These are phyloP conservation scores for Adelphocoris suturalis DNA, from an alignment of 2,888 invertebrate genomes.

Conservation along the genomic window DNA sequence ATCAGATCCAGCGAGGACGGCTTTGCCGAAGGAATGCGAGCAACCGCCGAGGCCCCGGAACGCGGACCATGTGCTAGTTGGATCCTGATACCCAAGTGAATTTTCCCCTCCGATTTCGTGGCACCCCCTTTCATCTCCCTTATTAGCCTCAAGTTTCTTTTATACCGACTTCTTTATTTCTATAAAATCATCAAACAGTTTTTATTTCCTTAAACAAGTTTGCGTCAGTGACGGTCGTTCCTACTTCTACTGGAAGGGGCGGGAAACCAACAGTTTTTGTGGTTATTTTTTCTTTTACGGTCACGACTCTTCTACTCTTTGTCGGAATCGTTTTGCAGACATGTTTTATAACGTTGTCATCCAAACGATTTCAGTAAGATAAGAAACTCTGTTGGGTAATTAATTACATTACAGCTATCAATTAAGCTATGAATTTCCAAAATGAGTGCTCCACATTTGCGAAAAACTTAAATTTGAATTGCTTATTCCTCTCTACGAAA, in stretches of 20 bases:
- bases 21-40: background rate
- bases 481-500: too few species aligned
- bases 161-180: background rate
- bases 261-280: background rate
- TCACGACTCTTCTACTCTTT: too few species aligned
- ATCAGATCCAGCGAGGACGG: background rate
- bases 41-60: background rate
- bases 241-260: background rate
- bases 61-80: conserved; percentile 12
- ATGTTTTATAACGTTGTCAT: too few species aligned
- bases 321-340: too few species aligned
- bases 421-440: too few species aligned
- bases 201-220: background rate
- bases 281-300: too few species aligned
- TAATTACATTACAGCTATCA: too few species aligned
- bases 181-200: background rate
- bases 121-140: background rate
- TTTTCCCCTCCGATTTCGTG: background rate
- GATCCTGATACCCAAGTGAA: background rate
- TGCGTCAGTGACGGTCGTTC: background rate
- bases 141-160: background rate
- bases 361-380: too few species aligned
- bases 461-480: too few species aligned
- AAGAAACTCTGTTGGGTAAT: too few species aligned
- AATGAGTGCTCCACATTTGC: too few species aligned